These are phyloP conservation scores for Drosophila gunungcola DNA, from an alignment of 1,140 invertebrate species.

Conservation along the genomic window DNA sequence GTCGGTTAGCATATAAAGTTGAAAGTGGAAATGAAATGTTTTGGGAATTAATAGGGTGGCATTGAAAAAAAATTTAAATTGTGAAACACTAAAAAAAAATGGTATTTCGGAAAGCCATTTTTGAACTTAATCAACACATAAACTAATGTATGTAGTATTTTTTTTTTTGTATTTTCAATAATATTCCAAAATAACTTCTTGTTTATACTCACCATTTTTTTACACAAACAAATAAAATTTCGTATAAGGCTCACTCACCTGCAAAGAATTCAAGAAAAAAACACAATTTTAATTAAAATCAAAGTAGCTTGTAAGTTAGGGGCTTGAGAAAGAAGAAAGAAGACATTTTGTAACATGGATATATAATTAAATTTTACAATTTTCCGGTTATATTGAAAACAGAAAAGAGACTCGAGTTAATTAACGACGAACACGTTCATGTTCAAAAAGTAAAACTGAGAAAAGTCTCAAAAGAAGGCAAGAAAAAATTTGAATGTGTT, in stretches of 20 bases:
- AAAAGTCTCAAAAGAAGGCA: not conserved
- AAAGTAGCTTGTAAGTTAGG: conserved; percentile 19
- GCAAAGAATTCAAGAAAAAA: conserved; percentile 50
- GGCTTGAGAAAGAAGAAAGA: not conserved
- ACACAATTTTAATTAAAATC: conserved; percentile 6
- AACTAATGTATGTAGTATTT: too few relatives aligned
- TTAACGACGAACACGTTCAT: conserved; percentile 57
- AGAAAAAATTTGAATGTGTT: not conserved
- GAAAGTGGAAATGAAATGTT: conserved; percentile 28
- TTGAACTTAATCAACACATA: too few relatives aligned
- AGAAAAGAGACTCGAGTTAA: conserved; percentile 45
- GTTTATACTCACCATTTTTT: conserved; percentile 24
- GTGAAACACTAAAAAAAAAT: not conserved
- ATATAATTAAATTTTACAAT: conserved; percentile 9
- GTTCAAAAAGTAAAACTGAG: conserved; percentile 19
- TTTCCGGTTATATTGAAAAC: conserved; percentile 2
- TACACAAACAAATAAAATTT: not conserved
- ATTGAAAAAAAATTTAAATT: not conserved
- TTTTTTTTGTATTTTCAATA: not conserved
- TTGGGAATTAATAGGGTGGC: conserved; percentile 1
- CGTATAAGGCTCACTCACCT: conserved; percentile 53
- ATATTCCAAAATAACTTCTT: not conserved
- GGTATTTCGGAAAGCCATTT: not conserved
- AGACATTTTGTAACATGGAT: conserved; percentile 19
- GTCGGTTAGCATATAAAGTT: conserved; percentile 42